Evolutionary conservation across 2,888 invertebrate genomes (phyloP), one percentile per base, ranked within the genome.

Genomic region (Tetranychus piercei): DNA sequence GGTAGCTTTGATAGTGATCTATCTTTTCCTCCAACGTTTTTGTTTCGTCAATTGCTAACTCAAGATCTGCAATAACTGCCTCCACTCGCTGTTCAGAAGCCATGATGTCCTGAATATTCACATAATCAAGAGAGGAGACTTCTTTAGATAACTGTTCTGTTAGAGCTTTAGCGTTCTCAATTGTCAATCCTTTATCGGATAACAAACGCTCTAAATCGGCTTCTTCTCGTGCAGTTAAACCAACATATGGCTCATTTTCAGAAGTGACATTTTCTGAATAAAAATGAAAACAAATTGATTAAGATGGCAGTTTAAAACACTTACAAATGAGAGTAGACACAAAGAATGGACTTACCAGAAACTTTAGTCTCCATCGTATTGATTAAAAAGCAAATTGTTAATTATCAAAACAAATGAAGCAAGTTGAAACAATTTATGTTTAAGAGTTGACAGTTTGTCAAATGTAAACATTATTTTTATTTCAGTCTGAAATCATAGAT

Each of bases 41-140:
- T 11, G 90, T 88, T 83, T 90, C 89, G 44, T 85, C 84, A 78
- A 92, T 88, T 0, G 91, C 91, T 75, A 86, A 86, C 81, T 91
- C 90, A 75, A 92, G 86, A 81, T 90, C 88, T 76, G 87, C 82
- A 85, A 88, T 87, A 75, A 88, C 81, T 73, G 85, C 85, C 79
- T 89, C 87, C 84, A 94, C 89, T 80, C 87, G 86, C 65, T 87
- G 87, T 81, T 94, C 93, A 2, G 92, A 92, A n/a, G 90, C 90
- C 84, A 94, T 86, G 74, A 94, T 91, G 80, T 90, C 91, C 82
- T 93, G 90, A 76, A 94, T 90, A 83, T 94, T 94, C 81, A 91
- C 91, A 86, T 88, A 91, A 85, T 93, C 93, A 67, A 93, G 84
- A 78, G 89, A 86, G 45, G 92, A 91, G 74, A 95, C 84, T 81